Base-by-base conservation (phyloP, 2,888 invertebrate genomes). In the Rhyacophila evoluta region DNA sequence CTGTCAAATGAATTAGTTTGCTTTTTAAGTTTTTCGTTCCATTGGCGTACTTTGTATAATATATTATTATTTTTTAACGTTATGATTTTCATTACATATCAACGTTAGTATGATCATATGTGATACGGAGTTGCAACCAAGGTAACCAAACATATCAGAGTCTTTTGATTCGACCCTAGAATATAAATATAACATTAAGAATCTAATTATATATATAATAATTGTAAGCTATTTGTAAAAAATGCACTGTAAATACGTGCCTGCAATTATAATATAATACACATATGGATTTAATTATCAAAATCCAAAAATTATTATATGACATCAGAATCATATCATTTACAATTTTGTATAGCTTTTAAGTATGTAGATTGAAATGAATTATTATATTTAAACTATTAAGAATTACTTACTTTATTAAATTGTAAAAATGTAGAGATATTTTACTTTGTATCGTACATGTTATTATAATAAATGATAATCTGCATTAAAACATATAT, bases 71-170 rank as follows among this genome's bases (percentile, higher is more conserved):
- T 55, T 41, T 55, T 39, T 55, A 55, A 19, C 10, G 2, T 55
- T 55, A 55, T 55, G 19, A 19, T 55, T 55, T 55, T 55, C 25
- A 19, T 55, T 55, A 55, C 55, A 55, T 55, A 55, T 55, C 55
- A 55, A 55, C 55, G 15, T 25, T 55, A 55, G 55, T 19, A n/a
- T 55, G 19, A 55, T 55, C 74, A 76, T 55, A 77, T 82, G 89
- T 89, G 90, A 90, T 90, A 89, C 71, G 39, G 39, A 78, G 85
- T 68, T 90, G 89, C 92, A 92, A 92, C 92, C 92, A 92, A 92
- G 91, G 92, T 92, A 92, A 92, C 91, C 90, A 92, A 89, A 92
- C 92, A 92, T 92, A 92, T 92, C 92, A 92, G 92, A 91, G 90
- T 92, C 92, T 89, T 87, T 89, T 91, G 92, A 90, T 92, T 92